Evolutionary conservation across 2,888 invertebrate species (phyloP).

Genomic region (Strigamia transsilvanica): DNA sequence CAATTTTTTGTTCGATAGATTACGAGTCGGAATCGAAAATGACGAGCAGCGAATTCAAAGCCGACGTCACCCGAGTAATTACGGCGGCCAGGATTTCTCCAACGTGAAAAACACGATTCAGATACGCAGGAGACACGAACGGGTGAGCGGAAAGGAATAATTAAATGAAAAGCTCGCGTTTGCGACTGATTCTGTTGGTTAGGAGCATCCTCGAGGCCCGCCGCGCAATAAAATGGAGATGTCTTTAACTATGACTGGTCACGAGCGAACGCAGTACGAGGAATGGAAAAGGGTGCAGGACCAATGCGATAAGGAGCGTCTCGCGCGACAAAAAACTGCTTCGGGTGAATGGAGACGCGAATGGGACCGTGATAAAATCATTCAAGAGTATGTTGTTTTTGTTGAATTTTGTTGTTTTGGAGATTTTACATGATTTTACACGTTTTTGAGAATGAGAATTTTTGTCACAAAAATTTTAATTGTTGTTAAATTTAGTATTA

Average conservation of each 20-base stretch:
- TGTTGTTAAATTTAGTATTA: too few relatives aligned
- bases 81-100: constrained; percentile 55
- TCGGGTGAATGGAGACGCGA: constrained; percentile 56
- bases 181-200: too few relatives aligned
- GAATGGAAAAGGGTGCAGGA: constrained; percentile 54
- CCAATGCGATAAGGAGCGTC: constrained; percentile 53
- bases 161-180: too few relatives aligned
- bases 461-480: too few relatives aligned
- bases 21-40: constrained; percentile 50
- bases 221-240: constrained; percentile 56
- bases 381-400: constrained; percentile 28
- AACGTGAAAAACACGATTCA: constrained; percentile 55
- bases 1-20: constrained; percentile 53
- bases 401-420: too few relatives aligned
- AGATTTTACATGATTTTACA: too few relatives aligned
- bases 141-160: constrained; percentile 43
- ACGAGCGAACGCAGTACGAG: constrained; percentile 55
- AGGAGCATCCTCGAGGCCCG: constrained; percentile 51
- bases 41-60: constrained; percentile 44
- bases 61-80: constrained; percentile 54
- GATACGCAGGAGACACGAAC: constrained; percentile 52
- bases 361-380: constrained; percentile 55
- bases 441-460: too few relatives aligned
- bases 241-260: constrained; percentile 55
- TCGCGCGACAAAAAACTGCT: constrained; percentile 55